These are phyloP conservation scores for Cichlasoma orientale DNA, from an alignment of 2,797 vertebrate genomes.

Conservation along the genomic window DNA sequence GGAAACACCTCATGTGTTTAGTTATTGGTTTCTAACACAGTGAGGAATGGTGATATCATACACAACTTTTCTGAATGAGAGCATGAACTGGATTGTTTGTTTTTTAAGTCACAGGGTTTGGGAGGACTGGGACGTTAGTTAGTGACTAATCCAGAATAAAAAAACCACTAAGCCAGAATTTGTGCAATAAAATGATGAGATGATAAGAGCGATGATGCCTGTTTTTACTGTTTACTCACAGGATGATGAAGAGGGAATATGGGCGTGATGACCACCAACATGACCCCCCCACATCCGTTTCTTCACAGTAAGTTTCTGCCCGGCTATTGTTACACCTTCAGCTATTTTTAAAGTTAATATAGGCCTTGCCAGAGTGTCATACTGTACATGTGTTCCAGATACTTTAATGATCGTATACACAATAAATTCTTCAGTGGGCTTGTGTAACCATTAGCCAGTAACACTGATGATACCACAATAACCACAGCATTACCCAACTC, in stretches of 20 bases:
- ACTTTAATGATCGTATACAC: slow-evolving; percentile 53
- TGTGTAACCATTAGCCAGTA: slow-evolving; percentile 58
- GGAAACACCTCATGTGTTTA: slow-evolving; percentile 57
- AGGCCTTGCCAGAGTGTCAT: slow-evolving; percentile 12
- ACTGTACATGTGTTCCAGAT: slow-evolving; percentile 34
- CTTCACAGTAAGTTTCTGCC: slow-evolving; percentile 58
- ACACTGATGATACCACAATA: slow-evolving; percentile 62
- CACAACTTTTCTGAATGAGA: slow-evolving; percentile 46
- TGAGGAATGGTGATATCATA: slow-evolving; percentile 58
- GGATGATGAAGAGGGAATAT: slow-evolving; percentile 99
- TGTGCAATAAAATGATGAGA: slow-evolving; percentile 6
- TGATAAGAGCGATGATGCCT: background rate
- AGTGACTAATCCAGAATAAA: slow-evolving; percentile 14
- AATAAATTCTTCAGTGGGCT: slow-evolving; percentile 53
- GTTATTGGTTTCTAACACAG: slow-evolving; percentile 55
- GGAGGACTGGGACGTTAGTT: slow-evolving; percentile 16
- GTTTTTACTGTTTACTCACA: slow-evolving; percentile 63
- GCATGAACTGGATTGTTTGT: slow-evolving; percentile 51
- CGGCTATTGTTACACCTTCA: background rate
- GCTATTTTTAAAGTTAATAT: slow-evolving; percentile 14
- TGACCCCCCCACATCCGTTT: slow-evolving; percentile 82
- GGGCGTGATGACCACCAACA: slow-evolving; percentile 86
- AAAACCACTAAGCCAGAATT: slow-evolving; percentile 7
- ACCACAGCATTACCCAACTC: slow-evolving; percentile 61
- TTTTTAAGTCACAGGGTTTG: slow-evolving; percentile 49